Percentiles rank a stretch among this genome's conserved stretches.
phyloP scores from a whole-genome alignment of 2,888 invertebrate genomes.

The Hypselothyrea guttata region DNA sequence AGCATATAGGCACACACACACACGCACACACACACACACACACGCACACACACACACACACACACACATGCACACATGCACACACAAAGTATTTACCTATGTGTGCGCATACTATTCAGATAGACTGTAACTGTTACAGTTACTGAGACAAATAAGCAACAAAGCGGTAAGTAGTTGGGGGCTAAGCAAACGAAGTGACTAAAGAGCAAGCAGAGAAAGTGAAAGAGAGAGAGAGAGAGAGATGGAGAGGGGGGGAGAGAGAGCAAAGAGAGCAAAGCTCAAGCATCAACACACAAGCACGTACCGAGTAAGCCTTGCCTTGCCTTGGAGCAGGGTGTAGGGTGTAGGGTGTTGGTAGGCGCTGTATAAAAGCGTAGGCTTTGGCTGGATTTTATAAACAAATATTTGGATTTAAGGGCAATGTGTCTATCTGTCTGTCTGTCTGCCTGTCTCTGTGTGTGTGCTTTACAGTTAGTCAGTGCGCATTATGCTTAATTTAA shows the following conservation, averaged over 20 bases:
- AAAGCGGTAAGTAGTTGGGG: conserved; percentile 14
- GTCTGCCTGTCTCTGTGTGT: conserved; percentile 2
- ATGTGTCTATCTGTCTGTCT: conserved; percentile 11
- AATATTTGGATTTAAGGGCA: conserved; percentile 73
- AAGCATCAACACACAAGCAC: conserved; percentile 56
- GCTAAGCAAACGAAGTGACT: background rate
- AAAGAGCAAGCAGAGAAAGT: background rate
- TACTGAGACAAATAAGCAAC: conserved; percentile 17
- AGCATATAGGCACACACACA: conserved; percentile 26
- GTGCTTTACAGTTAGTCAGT: conserved; percentile 28
- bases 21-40: conserved; percentile 24
- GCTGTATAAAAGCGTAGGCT: conserved; percentile 25
- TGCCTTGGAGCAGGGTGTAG: background rate
- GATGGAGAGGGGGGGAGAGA: background rate
- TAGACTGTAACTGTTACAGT: conserved; percentile 24
- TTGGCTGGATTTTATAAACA: conserved; percentile 62
- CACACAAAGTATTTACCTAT: background rate
- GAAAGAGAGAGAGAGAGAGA: background rate
- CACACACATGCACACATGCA: background rate
- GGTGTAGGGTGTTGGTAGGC: no score
- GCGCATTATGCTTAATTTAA: conserved; percentile 53
- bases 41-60: conserved; percentile 8
- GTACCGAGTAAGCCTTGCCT: conserved; percentile 21
- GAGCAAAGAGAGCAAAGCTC: conserved; percentile 43
- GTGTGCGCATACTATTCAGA: conserved; percentile 10